Evolutionary conservation across 2,797 vertebrate species (phyloP), one percentile per base, ranked within the genome.

Genomic region (Rhinoraja longicauda): DNA sequence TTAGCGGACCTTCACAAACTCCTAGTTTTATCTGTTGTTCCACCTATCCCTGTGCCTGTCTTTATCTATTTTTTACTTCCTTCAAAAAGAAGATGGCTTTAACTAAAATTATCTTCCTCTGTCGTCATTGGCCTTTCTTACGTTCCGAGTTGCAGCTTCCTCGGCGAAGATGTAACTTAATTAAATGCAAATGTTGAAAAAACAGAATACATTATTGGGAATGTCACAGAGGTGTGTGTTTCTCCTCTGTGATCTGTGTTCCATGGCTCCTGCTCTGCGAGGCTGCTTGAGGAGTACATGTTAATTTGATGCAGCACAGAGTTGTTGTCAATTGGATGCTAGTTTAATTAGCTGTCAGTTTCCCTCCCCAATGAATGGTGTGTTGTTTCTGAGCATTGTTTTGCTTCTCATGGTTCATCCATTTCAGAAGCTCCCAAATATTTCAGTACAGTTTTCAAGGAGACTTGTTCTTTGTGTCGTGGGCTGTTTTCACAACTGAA

Each of bases 151-250:
- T 88, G 17, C n/a, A 88, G 59, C 62, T 67, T 67, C 62, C 62
- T 88, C 57, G 36, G 84, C 36, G 84, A 88, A 88, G 84, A 88
- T 67, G 62, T 88, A 88, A 67, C 62, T 88, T 88, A 88, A 88
- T 88, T 88, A 67, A 88, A 88, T 88, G 84, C 84, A 88, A 67
- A 67, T 62, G 62, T 67, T 67, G 62, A 67, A 88, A 88, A 67
- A 62, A 36, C n/a, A 36, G 84, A 88, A 88, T 88, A 88, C n/a
- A 88, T 88, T 88, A 88, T 17, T 9, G 84, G 62, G 32, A 62
- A 67, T 32, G 17, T 67, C 84, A 88, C n/a, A 9, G 84, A 88
- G 84, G 62, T 88, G 84, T 88, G 84, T 67, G n/a, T 67, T 21
- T 88, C 84, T 67, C n/a, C 32, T 67, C 59, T n/a, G 17, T 67